These are phyloP conservation scores for Cavia aperea DNA, from an alignment of 2,113 vertebrate genomes.

Conservation along the genomic window DNA sequence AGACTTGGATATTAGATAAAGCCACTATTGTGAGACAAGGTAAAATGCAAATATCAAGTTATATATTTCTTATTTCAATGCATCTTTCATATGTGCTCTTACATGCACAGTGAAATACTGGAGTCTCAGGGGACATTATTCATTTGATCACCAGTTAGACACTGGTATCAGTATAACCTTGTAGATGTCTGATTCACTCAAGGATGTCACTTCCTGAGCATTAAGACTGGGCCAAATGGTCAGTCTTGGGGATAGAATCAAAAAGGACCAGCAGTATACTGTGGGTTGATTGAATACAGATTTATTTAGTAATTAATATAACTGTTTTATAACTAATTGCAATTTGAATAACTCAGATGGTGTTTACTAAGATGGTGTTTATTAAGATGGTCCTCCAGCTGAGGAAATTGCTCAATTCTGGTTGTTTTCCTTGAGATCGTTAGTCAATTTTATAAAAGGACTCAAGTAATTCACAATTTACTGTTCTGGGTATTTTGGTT, in stretches of 20 bases:
- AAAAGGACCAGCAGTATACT: neutral
- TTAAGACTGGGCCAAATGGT: neutral
- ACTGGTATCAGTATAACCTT: neutral
- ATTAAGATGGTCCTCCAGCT: neutral
- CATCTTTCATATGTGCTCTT: neutral
- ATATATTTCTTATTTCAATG: neutral
- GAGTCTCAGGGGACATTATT: neutral
- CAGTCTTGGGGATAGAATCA: neutral
- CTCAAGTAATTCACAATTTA: neutral
- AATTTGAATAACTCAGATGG: neutral
- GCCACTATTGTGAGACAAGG: neutral
- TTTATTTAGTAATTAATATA: neutral
- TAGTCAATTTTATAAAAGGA: neutral
- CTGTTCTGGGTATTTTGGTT: neutral
- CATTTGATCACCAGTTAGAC: neutral
- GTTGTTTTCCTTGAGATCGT: neutral
- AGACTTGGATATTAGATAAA: neutral
- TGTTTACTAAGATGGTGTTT: neutral
- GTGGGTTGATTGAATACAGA: neutral
- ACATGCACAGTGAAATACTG: neutral
- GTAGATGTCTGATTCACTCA: neutral
- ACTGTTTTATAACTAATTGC: neutral
- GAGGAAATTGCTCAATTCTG: neutral
- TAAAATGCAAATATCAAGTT: neutral
- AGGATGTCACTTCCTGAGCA: neutral